phyloP scores from a whole-genome alignment of 2,113 vertebrate species.

The Thalassarche chlororhynchos region DNA sequence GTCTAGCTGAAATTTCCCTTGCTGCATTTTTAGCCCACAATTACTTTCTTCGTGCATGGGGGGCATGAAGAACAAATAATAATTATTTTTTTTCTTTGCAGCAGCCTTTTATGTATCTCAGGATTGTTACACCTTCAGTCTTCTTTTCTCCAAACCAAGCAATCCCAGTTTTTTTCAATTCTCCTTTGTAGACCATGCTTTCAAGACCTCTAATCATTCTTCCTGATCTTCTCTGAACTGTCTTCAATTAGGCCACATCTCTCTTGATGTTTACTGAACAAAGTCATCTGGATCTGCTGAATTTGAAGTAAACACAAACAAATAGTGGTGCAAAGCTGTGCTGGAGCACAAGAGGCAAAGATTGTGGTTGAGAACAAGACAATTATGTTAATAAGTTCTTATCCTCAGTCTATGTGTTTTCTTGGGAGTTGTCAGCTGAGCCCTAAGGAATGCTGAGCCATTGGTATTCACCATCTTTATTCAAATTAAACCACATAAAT shows the following conservation, averaged over 20 bases:
- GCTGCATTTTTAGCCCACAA: not conserved
- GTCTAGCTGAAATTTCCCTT: not conserved
- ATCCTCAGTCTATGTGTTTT: not conserved
- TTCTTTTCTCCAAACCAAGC: not conserved
- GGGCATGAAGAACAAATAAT: not conserved
- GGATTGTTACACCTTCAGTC: not conserved
- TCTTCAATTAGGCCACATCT: not conserved
- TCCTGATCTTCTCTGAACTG: not conserved
- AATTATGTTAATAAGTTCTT: slow-evolving; percentile 15
- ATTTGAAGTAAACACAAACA: not conserved
- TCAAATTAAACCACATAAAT: slow-evolving; percentile 37
- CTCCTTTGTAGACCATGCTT: not conserved
- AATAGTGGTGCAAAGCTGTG: not conserved
- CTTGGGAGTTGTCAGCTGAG: not conserved
- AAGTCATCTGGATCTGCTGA: not conserved
- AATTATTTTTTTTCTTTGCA: not conserved
- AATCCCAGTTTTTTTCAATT: not conserved
- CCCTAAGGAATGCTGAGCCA: not conserved
- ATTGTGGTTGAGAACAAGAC: not conserved
- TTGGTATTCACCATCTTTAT: not conserved
- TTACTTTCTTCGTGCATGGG: not conserved
- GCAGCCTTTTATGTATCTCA: not conserved
- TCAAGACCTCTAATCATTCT: not conserved
- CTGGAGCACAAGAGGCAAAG: not conserved
- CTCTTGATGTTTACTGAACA: not conserved